A percentile compares a stretch with the other conserved stretches of the same genome.
Conservation (phyloP, 2,113 vertebrate genomes). For the Dascyllus trimaculatus region DNA sequence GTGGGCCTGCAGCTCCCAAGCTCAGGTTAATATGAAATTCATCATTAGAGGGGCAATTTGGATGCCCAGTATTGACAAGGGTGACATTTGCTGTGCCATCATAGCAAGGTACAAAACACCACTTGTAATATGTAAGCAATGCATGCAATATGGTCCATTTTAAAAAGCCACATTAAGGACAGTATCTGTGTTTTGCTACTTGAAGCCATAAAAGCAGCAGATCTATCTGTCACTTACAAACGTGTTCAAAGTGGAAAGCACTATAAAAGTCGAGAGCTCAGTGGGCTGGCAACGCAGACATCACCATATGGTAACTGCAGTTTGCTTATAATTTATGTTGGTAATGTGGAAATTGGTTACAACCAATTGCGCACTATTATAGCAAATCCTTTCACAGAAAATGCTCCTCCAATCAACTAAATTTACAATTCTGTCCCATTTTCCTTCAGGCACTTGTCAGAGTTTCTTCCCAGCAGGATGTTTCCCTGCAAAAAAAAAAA, state of each 20-base stretch:
- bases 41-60: conserved; percentile 61
- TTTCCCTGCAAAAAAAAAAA: conserved; percentile 40
- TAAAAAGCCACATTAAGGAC: neutral
- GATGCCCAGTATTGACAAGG: conserved; percentile 54
- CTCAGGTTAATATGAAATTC: conserved; percentile 68
- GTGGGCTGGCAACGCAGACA: neutral
- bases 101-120: conserved; percentile 5
- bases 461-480: conserved; percentile 35
- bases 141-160: neutral
- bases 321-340: neutral
- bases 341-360: neutral
- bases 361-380: neutral
- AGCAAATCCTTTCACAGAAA: neutral
- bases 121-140: neutral
- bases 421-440: conserved; percentile 9
- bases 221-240: neutral
- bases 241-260: neutral
- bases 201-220: neutral
- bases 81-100: conserved; percentile 51
- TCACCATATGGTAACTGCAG: neutral
- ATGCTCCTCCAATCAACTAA: conserved; percentile 10
- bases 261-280: conserved; percentile 7
- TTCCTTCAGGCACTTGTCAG: conserved; percentile 16
- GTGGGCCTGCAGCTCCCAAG: conserved; percentile 41
- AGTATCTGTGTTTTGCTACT: neutral